These are phyloP conservation scores for Drosophila bipectinata DNA, from an alignment of 1,140 invertebrate genomes.

Conservation along the genomic window DNA sequence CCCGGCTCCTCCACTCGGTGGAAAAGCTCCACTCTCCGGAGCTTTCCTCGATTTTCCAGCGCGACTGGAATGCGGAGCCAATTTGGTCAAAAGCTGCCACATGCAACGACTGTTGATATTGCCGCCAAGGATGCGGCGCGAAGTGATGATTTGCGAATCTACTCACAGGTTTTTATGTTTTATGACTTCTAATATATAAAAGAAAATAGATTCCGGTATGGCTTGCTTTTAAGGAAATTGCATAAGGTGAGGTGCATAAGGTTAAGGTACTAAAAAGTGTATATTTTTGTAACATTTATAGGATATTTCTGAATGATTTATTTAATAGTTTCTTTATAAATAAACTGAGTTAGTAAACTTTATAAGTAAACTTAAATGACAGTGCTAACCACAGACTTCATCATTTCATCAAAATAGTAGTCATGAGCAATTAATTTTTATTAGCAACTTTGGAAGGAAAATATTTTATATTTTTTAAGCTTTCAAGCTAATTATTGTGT, in stretches of 20 bases:
- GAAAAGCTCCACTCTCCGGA: conserved; percentile 4
- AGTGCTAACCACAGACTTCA: neutral
- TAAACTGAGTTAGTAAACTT: too few species aligned
- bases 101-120: conserved; percentile 2
- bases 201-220: neutral
- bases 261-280: neutral
- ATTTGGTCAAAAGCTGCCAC: conserved; percentile 2
- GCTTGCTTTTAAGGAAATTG: conserved; percentile 2
- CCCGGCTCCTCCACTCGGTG: neutral
- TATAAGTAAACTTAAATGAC: too few species aligned
- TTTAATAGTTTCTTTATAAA: too few species aligned
- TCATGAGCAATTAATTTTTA: neutral
- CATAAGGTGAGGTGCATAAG: too few species aligned
- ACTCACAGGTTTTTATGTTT: conserved; percentile 2
- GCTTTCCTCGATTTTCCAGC: neutral
- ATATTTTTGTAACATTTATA: neutral
- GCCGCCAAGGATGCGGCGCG: neutral
- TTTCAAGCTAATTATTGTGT: neutral
- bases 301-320: too few species aligned
- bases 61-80: neutral
- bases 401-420: neutral
- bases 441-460: neutral
- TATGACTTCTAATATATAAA: conserved; percentile 5
- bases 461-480: neutral
- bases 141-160: neutral